These are phyloP conservation scores for Ceuthmochares aereus DNA, from an alignment of 2,113 vertebrate genomes.

Conservation along the genomic window DNA sequence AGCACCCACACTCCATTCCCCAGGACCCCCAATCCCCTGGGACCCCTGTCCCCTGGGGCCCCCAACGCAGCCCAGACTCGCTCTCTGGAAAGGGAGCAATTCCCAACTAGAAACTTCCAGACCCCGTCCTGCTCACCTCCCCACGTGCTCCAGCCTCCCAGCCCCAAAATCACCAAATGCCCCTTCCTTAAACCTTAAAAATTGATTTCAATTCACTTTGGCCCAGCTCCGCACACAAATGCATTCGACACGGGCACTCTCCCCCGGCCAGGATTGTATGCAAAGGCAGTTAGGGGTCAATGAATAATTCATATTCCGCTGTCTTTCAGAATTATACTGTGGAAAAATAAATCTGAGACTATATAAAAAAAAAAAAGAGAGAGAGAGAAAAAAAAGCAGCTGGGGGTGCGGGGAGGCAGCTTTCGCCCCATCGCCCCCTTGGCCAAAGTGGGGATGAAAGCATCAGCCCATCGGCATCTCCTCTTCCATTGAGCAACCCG, in stretches of 20 bases:
- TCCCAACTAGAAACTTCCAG: not conserved
- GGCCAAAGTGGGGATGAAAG: conserved; percentile 31
- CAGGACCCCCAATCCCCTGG: not conserved
- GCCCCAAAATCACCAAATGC: not conserved
- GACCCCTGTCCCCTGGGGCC: too few relatives aligned
- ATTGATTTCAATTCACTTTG: conserved; percentile 17
- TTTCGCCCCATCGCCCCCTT: not conserved
- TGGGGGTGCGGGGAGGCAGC: not conserved
- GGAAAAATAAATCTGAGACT: conserved; percentile 78
- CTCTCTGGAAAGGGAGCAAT: not conserved
- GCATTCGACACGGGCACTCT: conserved; percentile 71
- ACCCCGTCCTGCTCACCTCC: not conserved
- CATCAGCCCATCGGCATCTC: not conserved
- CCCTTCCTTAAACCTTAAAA: not conserved
- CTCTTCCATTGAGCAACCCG: conserved; percentile 29
- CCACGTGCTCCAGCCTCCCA: not conserved
- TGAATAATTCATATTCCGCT: conserved; percentile 81
- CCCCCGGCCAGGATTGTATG: conserved; percentile 68
- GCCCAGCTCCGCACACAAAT: conserved; percentile 54
- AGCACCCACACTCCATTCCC: not conserved
- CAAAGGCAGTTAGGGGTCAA: conserved; percentile 71
- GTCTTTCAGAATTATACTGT: conserved; percentile 82
- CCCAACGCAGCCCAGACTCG: too few relatives aligned
- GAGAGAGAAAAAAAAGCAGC: not conserved
- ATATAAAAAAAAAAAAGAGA: conserved; percentile 39